These are phyloP conservation scores for Drosophila nasuta DNA, from an alignment of 1,140 invertebrate genomes.

Conservation along the genomic window DNA sequence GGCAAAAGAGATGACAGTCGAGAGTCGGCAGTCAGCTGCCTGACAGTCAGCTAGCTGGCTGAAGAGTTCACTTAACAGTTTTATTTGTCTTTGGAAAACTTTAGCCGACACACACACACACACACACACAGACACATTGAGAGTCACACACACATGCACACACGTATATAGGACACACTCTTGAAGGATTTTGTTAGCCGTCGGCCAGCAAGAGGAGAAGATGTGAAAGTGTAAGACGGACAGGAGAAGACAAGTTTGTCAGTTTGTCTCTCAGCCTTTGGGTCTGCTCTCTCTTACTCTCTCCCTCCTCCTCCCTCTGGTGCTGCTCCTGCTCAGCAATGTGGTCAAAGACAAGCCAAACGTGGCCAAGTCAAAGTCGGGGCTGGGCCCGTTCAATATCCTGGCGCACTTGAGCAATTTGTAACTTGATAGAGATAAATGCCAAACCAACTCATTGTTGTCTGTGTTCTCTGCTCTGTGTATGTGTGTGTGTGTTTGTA, in stretches of 20 bases:
- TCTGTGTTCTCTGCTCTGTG: constrained; percentile 22
- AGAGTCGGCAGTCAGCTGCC: constrained; percentile 26
- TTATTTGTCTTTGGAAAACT: constrained; percentile 80
- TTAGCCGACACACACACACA: constrained; percentile 46
- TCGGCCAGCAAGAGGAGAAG: not conserved
- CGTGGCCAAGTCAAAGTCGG: constrained; percentile 66
- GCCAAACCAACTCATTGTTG: constrained; percentile 64
- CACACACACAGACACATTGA: constrained; percentile 6
- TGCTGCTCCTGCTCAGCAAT: constrained; percentile 38
- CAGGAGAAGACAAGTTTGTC: constrained; percentile 10
- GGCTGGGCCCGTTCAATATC: constrained; percentile 60
- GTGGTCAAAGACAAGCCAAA: constrained; percentile 71
- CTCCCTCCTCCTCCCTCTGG: not conserved
- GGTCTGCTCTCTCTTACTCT: not conserved
- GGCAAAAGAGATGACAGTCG: not conserved
- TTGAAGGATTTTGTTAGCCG: constrained; percentile 57
- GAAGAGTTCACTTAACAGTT: constrained; percentile 81
- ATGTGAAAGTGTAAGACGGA: not conserved
- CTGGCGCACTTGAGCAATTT: constrained; percentile 77
- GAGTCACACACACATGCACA: not conserved
- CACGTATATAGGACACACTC: constrained; percentile 42
- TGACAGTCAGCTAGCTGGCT: constrained; percentile 53
- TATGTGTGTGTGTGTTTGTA: constrained; percentile 7
- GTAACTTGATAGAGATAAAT: constrained; percentile 75
- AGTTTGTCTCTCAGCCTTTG: constrained; percentile 15